Conservation (phyloP, 2,797 vertebrate species). For the Saxicola maurus region DNA sequence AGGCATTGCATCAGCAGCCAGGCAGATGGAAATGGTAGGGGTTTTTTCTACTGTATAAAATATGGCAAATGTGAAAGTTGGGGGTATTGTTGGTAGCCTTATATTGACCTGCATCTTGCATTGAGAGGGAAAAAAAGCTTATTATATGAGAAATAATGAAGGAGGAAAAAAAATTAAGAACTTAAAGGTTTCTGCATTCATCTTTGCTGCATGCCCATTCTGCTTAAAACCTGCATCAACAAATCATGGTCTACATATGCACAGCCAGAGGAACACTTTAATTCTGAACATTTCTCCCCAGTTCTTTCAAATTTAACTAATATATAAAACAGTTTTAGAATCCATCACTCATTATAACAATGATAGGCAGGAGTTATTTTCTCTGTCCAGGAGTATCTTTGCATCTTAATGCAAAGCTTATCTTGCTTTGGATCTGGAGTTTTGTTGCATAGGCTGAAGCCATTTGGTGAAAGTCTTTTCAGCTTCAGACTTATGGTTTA, state of each 20-base stretch:
- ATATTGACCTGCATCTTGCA: not conserved
- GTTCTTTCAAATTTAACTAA: not conserved
- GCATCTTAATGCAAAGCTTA: not conserved
- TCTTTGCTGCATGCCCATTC: not conserved
- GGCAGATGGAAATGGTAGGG: not conserved
- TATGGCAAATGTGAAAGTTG: not conserved
- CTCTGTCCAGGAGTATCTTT: not conserved
- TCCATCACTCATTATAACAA: not conserved
- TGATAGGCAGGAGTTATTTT: not conserved
- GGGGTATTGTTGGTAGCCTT: not conserved
- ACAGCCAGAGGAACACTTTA: not conserved
- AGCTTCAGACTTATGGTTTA: not conserved
- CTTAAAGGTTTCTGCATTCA: not conserved
- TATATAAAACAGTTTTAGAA: not conserved
- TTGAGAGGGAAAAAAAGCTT: not conserved
- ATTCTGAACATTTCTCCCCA: not conserved
- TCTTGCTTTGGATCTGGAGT: not conserved
- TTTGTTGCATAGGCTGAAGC: not conserved
- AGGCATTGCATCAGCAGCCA: not conserved
- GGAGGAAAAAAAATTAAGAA: not conserved
- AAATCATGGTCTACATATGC: accelerated
- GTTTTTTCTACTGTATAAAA: not conserved
- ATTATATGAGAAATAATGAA: not conserved
- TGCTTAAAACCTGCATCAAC: not conserved
- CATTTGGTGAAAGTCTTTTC: not conserved